Evolutionary conservation across 2,113 vertebrate genomes (phyloP).

Genomic region (Hippoglossus stenolepis): DNA sequence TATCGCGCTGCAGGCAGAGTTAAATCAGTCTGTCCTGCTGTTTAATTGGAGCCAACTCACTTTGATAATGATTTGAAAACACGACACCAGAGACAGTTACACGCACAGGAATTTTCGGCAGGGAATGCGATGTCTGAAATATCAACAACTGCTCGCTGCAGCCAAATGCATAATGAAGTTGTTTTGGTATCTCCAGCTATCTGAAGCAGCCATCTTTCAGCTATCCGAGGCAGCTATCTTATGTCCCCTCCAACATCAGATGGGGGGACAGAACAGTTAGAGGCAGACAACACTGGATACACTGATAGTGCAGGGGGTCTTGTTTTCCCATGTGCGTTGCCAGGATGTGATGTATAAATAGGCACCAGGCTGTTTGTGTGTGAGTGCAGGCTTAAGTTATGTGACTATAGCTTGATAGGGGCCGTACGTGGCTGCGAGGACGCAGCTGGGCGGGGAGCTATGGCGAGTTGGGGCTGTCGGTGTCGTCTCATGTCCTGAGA

Average conservation of each 20-base stretch:
- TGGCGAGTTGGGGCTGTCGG: conserved; percentile 45
- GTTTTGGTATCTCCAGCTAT: conserved; percentile 76
- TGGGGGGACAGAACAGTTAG: conserved; percentile 55
- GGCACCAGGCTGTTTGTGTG: conserved; percentile 61
- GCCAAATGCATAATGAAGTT: conserved; percentile 76
- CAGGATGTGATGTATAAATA: conserved; percentile 82
- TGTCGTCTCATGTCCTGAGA: conserved; percentile 70
- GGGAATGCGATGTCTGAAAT: conserved; percentile 65
- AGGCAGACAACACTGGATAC: conserved; percentile 75
- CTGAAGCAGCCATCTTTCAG: conserved; percentile 79
- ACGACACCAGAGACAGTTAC: conserved; percentile 60
- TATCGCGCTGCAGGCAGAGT: neutral
- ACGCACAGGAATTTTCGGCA: conserved; percentile 43
- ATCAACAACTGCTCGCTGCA: conserved; percentile 66
- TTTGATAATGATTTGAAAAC: conserved; percentile 62
- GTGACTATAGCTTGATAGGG: conserved; percentile 71
- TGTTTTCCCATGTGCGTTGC: conserved; percentile 80
- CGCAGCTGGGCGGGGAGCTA: conserved; percentile 7
- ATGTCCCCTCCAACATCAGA: conserved; percentile 68
- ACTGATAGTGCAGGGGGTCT: conserved; percentile 70
- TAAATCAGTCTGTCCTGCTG: conserved; percentile 33
- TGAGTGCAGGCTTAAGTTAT: conserved; percentile 73
- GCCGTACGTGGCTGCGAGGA: conserved; percentile 48
- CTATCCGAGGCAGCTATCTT: conserved; percentile 76
- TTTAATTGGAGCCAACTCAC: conserved; percentile 40